phyloP scores from a whole-genome alignment of 2,113 vertebrate species.

The Ursus arctos region DNA sequence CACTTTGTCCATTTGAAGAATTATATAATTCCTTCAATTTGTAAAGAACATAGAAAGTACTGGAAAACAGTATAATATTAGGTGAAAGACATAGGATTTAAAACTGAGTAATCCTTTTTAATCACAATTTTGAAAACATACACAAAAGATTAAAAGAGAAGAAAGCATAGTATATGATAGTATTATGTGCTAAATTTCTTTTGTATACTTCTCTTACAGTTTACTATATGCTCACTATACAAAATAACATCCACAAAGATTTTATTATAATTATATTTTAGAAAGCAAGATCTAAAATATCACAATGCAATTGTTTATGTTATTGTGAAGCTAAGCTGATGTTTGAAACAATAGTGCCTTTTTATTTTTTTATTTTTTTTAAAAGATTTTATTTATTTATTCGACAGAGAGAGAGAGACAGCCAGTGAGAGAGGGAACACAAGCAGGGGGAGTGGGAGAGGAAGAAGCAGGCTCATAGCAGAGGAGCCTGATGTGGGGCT shows the following conservation, averaged over 20 bases:
- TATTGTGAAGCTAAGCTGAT: neutral
- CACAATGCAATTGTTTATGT: neutral
- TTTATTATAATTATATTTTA: constrained; percentile 40
- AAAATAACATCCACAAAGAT: neutral
- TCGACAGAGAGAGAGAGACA: too few relatives aligned
- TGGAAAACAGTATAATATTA: neutral
- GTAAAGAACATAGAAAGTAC: neutral
- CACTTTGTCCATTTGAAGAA: neutral
- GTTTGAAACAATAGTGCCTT: neutral
- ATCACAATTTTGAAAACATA: neutral
- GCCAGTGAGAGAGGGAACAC: too few relatives aligned
- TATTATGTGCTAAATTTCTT: neutral
- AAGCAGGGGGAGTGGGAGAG: too few relatives aligned
- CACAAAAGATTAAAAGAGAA: neutral
- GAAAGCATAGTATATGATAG: neutral
- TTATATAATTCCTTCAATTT: neutral
- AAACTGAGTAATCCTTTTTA: neutral
- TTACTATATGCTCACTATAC: neutral
- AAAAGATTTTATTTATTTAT: too few relatives aligned
- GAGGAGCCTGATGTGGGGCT: too few relatives aligned
- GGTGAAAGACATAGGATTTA: neutral
- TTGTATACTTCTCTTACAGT: neutral
- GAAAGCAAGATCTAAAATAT: constrained; percentile 17
- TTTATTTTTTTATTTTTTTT: too few relatives aligned
- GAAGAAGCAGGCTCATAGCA: too few relatives aligned